These are phyloP conservation scores for Sylvietta virens DNA, from an alignment of 2,113 vertebrate genomes.

Conservation along the genomic window DNA sequence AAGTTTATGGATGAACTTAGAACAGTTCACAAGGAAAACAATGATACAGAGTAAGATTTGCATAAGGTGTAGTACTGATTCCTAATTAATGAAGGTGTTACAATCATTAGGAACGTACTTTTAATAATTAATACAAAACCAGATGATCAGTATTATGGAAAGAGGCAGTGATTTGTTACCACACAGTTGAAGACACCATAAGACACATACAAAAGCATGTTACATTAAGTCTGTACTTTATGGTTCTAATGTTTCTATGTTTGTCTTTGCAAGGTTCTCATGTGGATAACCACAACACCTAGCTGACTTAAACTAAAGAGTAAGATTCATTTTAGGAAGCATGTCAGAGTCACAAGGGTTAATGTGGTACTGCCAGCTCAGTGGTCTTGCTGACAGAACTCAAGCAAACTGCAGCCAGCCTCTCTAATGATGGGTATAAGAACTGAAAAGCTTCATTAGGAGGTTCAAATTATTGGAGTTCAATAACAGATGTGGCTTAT, in stretches of 20 bases:
- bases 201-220: not conserved
- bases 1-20: not conserved
- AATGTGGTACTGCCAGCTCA: not conserved
- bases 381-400: not conserved
- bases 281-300: not conserved
- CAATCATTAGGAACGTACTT: not conserved
- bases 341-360: not conserved
- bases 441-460: not conserved
- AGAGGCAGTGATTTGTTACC: not conserved
- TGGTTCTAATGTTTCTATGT: not conserved
- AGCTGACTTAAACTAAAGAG: not conserved
- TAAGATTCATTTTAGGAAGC: not conserved
- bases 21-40: not conserved
- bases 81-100: not conserved
- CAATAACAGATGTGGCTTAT: not conserved
- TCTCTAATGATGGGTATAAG: not conserved
- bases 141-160: not conserved
- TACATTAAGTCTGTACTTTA: not conserved
- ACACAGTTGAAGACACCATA: not conserved
- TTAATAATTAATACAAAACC: not conserved
- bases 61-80: rapidly evolving
- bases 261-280: not conserved
- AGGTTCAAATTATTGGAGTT: not conserved
- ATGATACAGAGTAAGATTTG: not conserved
- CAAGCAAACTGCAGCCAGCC: not conserved